phyloP scores from a whole-genome alignment of 2,797 vertebrate genomes.

The Euthynnus affinis region DNA sequence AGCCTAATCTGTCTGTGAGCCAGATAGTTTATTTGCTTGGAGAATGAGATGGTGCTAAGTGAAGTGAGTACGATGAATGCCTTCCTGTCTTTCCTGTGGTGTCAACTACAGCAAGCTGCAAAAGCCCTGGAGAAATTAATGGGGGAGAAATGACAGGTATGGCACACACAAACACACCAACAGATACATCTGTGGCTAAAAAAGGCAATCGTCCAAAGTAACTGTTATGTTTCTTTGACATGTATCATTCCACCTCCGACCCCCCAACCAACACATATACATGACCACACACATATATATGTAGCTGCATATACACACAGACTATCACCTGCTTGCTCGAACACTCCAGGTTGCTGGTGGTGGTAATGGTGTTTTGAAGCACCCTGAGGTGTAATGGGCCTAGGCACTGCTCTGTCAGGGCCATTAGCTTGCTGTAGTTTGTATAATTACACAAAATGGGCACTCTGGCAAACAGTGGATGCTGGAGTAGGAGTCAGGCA shows the following conservation, averaged over 20 bases:
- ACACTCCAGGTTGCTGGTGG: conserved; percentile 57
- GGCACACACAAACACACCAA: conserved; percentile 26
- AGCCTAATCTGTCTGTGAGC: conserved; percentile 45
- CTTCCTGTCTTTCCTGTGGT: conserved; percentile 45
- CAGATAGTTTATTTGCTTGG: conserved; percentile 30
- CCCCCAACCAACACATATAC: conserved; percentile 45
- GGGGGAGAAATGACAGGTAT: conserved; percentile 61
- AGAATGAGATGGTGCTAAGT: conserved; percentile 55
- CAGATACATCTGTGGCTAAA: conserved; percentile 32
- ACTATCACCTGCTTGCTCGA: conserved; percentile 46
- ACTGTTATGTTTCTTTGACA: conserved; percentile 51
- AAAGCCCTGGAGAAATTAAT: conserved; percentile 66
- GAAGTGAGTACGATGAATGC: conserved; percentile 45
- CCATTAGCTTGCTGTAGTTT: conserved; percentile 82
- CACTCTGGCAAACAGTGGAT: conserved; percentile 81
- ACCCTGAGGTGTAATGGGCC: conserved; percentile 80
- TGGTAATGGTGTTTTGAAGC: conserved; percentile 80
- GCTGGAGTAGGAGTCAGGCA: conserved; percentile 71
- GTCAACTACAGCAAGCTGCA: conserved; percentile 49
- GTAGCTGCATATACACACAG: conserved; percentile 1
- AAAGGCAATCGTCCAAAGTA: conserved; percentile 30
- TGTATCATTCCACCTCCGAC: conserved; percentile 50
- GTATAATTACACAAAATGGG: conserved; percentile 84
- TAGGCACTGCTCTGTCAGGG: conserved; percentile 73
- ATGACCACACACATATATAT: conserved; percentile 23